Base-by-base conservation (phyloP, 2,888 invertebrate species). In the Abrostola tripartita region DNA sequence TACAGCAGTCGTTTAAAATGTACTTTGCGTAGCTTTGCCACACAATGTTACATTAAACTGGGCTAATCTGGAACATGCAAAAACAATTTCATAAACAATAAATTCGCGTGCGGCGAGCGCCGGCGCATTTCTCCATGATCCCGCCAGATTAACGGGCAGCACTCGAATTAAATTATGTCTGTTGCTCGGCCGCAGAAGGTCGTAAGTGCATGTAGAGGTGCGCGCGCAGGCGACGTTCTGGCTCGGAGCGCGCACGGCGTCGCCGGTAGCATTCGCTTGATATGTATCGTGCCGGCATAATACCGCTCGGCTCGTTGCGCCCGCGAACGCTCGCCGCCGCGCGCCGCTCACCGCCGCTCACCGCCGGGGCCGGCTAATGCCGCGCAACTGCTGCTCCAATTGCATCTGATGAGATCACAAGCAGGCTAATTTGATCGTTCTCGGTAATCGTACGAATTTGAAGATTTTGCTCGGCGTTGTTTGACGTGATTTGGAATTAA, bases 51-150 rank as follows among this genome's bases (percentile, higher is more conserved):
- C 65, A 65, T 61, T 67, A 58, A 78, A 65, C 59, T 57, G 69
- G 35, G 61, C 65, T 78, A 74, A 76, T 80, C 76, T 73, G 64
- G 56, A 65, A 68, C 75, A 80, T 78, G 70, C 74, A 81, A 74
- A 82, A 81, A 82, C 77, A 78, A 81, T 83, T 79, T 80, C 79
- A 83, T 79, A 83, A 85, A 85, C 83, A 85, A 84, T 85, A 84
- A 80, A 74, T 76, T 71, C 53, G 49, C 36, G 62, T 64, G 73
- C 74, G 72, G 54, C 63, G 68, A 72, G 76, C 75, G 75, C 75
- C 70, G 68, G 78, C 71, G 73, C 78, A 76, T 75, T 79, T 77
- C 72, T 66, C 78, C 73, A 76, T 79, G 85, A 85, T 83, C 73
- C 69, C 56, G 64, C 71, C 81, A 84, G 86, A 87, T 86, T 87